Evolutionary conservation across 2,113 vertebrate genomes (phyloP), one percentile per base, ranked within the genome.

Genomic region (Centropus bengalensis): DNA sequence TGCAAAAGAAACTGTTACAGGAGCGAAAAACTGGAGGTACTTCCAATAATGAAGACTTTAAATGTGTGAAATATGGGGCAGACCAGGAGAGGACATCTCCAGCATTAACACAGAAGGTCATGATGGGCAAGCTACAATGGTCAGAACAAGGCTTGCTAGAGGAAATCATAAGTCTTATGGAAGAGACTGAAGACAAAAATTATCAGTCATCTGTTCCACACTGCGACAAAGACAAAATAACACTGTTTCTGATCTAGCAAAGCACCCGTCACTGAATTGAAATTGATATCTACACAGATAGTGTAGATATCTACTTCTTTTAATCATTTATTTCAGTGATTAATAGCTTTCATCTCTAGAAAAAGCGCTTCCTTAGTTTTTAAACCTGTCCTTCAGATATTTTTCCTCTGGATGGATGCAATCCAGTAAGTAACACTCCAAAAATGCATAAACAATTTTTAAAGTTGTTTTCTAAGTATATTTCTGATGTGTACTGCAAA

Each of bases 311-410:
- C 44, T 88, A 70, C 36, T 86, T 52, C 73, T 86, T 83, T 62
- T 52, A 56, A 83, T 60, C 73, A 44, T 92, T 93, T 86, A 68
- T 88, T 88, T 81, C 77, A 60, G 10, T 33, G 60, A 92, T 88
- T 84, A 94, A 93, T 78, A 83, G 58, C 69, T 83, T 58, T 78
- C 91, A 84, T 70, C 76, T 67, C 82, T 75, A 92, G 69, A 86
- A 70, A 94, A 89, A 81, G 63, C 64, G 93, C 77, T 45, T 86
- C 60, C 32, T 20, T 92, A 70, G 69, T 86, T 83, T 83, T 88
- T 21, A 55, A 91, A 68, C 78, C 73, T 30, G 9, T 52, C 86
- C 66, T 82, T 42, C 85, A 77, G 27, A 77, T 23, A 89, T 87
- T 84, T 86, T 94, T 81, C 52, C 45, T 64, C 59, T 36, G 59